Evolutionary conservation across 2,113 vertebrate species (phyloP), one percentile per base, ranked within the genome.

Genomic region (Notarius quadriscutis): DNA sequence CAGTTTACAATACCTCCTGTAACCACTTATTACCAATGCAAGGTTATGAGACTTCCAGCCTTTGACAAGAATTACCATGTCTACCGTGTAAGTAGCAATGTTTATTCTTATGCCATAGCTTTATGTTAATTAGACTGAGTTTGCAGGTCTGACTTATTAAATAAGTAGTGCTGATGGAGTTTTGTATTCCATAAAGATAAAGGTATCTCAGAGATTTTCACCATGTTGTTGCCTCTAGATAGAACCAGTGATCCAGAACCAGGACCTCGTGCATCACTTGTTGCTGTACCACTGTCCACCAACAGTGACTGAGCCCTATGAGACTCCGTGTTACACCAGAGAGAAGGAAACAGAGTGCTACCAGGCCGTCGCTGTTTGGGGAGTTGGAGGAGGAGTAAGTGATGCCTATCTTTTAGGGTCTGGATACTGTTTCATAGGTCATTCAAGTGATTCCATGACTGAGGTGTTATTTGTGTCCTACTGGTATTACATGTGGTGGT

Each of bases 1-100:
- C 91, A 97, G 96, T 92, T 96, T 82, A 87, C 89, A 50, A 48
- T 97, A 79, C 95, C 95, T 10, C 58, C 89, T 5, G 53, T 86
- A 4, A 90, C 90, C 1, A 97, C 96, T 34, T 94, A 95, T 9
- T 97, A 97, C 4, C 94, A 96, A 87, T 97, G 96, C 81, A 96
- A 93, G 60, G 88, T 97, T 83, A 90, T 96, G 53, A 93, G 91
- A 14, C 87, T 96, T 5, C 93, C 96, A 22, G 74, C 82, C 0
- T 88, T 96, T 5, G 91, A 78, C 25, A 79, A 86, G 86, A 97
- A 97, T 58, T 93, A 96, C 86, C 96, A 95, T 18, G 93, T 97
- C 86, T 95, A 94, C 91, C 94, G 92, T 94, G 96, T 97, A 93
- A 94, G 86, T 55, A 60, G 7, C 55, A 77, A 7, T 25, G 50